phyloP scores from a whole-genome alignment of 2,113 vertebrate species.

The Mastomys coucha region DNA sequence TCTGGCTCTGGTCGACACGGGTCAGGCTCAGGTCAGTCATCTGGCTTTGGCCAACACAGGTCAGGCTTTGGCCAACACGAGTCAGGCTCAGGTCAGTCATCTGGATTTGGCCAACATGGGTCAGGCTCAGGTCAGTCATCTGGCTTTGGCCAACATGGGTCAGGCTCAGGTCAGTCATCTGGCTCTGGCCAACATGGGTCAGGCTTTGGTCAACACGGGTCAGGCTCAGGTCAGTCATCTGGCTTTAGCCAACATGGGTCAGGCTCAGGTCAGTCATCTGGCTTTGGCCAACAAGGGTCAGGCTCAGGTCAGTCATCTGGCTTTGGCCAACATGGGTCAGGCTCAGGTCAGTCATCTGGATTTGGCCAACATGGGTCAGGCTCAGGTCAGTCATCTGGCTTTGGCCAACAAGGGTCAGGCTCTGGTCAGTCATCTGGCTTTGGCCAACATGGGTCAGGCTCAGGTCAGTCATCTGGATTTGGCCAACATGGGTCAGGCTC shows the following conservation, averaged over 20 bases:
- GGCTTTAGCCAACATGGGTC: not conserved
- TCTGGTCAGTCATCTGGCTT: not conserved
- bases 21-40: too few species aligned
- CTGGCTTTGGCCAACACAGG: fast-evolving
- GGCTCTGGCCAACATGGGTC: not conserved
- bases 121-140: not conserved
- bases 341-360: not conserved
- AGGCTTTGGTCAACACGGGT: not conserved
- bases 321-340: not conserved
- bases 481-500: fast-evolving
- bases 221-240: not conserved
- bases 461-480: not conserved
- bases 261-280: not conserved
- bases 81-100: not conserved
- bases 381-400: fast-evolving
- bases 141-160: not conserved
- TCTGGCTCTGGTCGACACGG: too few species aligned
- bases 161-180: not conserved
- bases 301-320: not conserved
- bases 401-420: fast-evolving
- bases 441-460: fast-evolving
- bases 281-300: not conserved
- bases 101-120: not conserved
- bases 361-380: not conserved
- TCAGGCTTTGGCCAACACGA: fast-evolving